Base-by-base conservation (phyloP, 1,140 invertebrate species). In the Phenacoccus solenopsis region DNA sequence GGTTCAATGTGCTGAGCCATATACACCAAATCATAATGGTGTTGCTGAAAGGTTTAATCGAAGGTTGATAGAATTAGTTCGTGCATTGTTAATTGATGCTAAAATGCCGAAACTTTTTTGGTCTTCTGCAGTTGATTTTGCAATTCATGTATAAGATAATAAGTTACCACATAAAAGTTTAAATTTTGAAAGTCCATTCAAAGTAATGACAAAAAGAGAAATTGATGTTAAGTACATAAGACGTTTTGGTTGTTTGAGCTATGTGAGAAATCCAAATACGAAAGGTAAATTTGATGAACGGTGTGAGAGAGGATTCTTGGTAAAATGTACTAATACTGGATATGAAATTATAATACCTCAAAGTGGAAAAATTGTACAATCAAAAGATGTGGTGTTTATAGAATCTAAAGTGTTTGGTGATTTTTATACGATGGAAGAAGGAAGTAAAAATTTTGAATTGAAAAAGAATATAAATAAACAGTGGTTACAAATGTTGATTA, bases 401-500 rank as follows among this genome's bases (percentile, higher is more conserved):
- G 59, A 64, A 64, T 24, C 10, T 64, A 64, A 64, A 64, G 59
- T 64, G 12, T 64, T 25, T 24, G 59, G 59, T 16, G 59, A 64
- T 64, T 24, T 64, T 24, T 64, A 5, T 16, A 24, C 2, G 3
- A 10, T 20, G 59, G 25, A 27, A 24, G 59, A 64, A 64, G 25
- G 3, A 27, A 64, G 16, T 5, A 24, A 1, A 64, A 64, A 25
- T 64, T 64, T 64, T 38, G 32, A n/a, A 25, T 64, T 24, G 59
- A 64, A 64, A 4, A 24, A 64, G 16, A 49, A 24, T n/a, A n/a
- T n/a, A n/a, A n/a, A n/a, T n/a, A n/a, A n/a, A n/a, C n/a, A n/a
- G n/a, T n/a, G n/a, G n/a, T n/a, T n/a, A n/a, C n/a, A n/a, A n/a
- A n/a, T n/a, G n/a, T n/a, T n/a, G n/a, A n/a, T n/a, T n/a, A n/a